Conservation (phyloP, 2,113 vertebrate species). For the Ia io region DNA sequence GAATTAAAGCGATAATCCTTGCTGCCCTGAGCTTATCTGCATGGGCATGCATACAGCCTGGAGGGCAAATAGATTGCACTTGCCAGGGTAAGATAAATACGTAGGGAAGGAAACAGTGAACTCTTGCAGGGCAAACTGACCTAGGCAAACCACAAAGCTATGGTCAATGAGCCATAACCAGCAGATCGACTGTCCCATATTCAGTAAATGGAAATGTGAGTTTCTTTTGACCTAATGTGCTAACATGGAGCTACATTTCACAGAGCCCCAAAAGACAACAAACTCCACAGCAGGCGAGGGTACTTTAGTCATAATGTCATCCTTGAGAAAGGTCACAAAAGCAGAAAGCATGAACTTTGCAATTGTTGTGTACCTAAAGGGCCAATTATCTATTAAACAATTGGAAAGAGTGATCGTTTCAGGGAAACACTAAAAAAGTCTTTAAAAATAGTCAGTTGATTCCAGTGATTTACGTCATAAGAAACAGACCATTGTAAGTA, state of each 20-base stretch:
- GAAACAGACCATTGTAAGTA: constrained; percentile 75
- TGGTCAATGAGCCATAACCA: not conserved
- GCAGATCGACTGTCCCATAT: not conserved
- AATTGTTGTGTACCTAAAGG: constrained; percentile 41
- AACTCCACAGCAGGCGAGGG: not conserved
- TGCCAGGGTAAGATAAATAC: not conserved
- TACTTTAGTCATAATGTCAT: not conserved
- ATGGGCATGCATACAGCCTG: not conserved
- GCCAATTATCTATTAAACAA: constrained; percentile 48
- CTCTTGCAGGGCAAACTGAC: not conserved
- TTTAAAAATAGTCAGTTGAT: constrained; percentile 59
- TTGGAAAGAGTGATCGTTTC: constrained; percentile 47
- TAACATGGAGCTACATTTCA: not conserved
- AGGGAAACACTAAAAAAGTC: constrained; percentile 64
- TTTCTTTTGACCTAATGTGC: not conserved
- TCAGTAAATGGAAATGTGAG: not conserved
- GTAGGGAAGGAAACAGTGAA: not conserved
- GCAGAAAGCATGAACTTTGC: not conserved
- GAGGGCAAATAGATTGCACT: not conserved
- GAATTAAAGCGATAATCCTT: not conserved
- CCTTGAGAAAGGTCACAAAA: constrained; percentile 13
- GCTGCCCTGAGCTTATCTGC: not conserved
- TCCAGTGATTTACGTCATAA: constrained; percentile 71
- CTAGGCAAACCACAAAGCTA: not conserved
- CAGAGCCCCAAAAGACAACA: not conserved